Base-by-base conservation (phyloP, 1,140 invertebrate genomes). In the Panonychus citri region DNA sequence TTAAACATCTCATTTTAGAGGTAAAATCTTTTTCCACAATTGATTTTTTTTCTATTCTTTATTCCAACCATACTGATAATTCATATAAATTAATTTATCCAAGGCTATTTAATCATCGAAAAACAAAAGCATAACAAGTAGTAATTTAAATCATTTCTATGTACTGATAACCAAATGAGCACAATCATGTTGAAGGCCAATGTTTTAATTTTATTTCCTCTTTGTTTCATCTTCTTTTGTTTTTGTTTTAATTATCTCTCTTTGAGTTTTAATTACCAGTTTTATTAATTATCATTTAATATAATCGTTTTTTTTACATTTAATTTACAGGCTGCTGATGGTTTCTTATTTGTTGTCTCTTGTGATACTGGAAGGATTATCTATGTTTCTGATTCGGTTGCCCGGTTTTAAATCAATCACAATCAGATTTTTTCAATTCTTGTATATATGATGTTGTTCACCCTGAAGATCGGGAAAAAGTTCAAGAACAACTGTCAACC, bases 1-100 rank as follows among this genome's bases (percentile, higher is more conserved):
- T 99, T 21, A 99, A 99, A 69, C 94, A 99, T 73, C 74, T 99
- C 55, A 97, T 99, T 60, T 72, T 98, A 51, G 94, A 99, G 74
- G 72, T 73, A 65, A 61, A n/a, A n/a, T n/a, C n/a, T n/a, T n/a
- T n/a, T n/a, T n/a, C n/a, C n/a, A n/a, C n/a, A n/a, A n/a, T n/a
- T n/a, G n/a, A n/a, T n/a, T n/a, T n/a, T n/a, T n/a, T n/a, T n/a
- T n/a, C n/a, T n/a, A n/a, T n/a, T n/a, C n/a, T n/a, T n/a, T n/a
- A n/a, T n/a, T n/a, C n/a, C n/a, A n/a, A n/a, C n/a, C n/a, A n/a
- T n/a, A n/a, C n/a, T n/a, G n/a, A n/a, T n/a, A n/a, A n/a, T n/a
- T n/a, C n/a, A n/a, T n/a, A n/a, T n/a, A n/a, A n/a, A n/a, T n/a
- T n/a, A n/a, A n/a, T n/a, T n/a, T n/a, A n/a, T n/a, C n/a, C n/a